These are phyloP conservation scores for Triplophysa bombifrons DNA, from an alignment of 2,797 vertebrate genomes.

Conservation along the genomic window DNA sequence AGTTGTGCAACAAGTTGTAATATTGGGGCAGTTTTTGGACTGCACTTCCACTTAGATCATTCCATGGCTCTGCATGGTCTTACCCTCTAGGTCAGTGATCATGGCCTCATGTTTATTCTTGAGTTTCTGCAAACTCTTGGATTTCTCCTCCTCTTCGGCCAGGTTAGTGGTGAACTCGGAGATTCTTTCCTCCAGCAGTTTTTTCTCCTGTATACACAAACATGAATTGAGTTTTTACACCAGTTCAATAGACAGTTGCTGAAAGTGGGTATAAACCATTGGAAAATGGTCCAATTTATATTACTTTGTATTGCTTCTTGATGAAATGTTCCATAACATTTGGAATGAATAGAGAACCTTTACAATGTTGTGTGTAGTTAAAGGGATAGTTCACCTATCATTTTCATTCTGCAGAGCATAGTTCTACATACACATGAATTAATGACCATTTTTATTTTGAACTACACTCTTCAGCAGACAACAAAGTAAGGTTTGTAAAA, in stretches of 20 bases:
- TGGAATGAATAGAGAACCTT: too few species aligned
- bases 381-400: too few species aligned
- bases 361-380: too few species aligned
- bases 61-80: background rate
- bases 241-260: background rate
- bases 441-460: too few species aligned
- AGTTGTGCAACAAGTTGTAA: too few species aligned
- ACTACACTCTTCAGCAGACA: background rate
- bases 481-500: background rate
- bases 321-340: background rate
- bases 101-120: constrained; percentile 97
- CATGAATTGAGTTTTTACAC: background rate
- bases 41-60: background rate
- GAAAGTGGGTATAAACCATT: too few species aligned
- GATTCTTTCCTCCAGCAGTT: constrained; percentile 88
- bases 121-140: constrained; percentile 93
- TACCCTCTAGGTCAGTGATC: constrained; percentile 94
- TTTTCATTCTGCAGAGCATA: too few species aligned
- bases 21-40: too few species aligned
- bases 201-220: constrained; percentile 84
- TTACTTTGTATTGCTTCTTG: background rate
- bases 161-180: constrained; percentile 89
- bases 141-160: constrained; percentile 95
- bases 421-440: too few species aligned
- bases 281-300: background rate